Percentiles rank a stretch among this genome's conserved stretches.
Evolutionary conservation across 1,140 invertebrate genomes (phyloP).

Genomic region (Gonioctena quinquepunctata): DNA sequence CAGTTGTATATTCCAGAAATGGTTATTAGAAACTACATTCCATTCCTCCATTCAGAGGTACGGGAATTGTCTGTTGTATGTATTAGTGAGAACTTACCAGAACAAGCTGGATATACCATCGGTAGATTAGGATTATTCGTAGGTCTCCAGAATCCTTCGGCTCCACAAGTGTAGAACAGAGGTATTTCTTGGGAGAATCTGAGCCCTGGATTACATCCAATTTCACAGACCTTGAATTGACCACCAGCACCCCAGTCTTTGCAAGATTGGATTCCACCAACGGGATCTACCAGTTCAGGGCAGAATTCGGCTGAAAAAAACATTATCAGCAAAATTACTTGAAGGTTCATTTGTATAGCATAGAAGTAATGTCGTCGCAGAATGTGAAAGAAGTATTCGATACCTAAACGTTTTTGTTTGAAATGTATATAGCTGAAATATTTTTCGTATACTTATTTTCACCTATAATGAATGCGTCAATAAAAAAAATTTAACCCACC

Average conservation of each 20-base stretch:
- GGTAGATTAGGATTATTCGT: slow-evolving; percentile 77
- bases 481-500: slow-evolving; percentile 65
- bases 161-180: slow-evolving; percentile 94
- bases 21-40: too few species aligned
- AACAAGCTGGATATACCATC: slow-evolving; percentile 88
- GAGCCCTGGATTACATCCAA: slow-evolving; percentile 82
- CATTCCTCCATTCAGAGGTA: too few species aligned
- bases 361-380: too few species aligned
- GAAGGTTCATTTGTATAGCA: too few species aligned
- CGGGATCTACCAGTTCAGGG: slow-evolving; percentile 80
- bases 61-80: not conserved
- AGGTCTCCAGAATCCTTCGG: slow-evolving; percentile 95
- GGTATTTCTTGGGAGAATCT: slow-evolving; percentile 89
- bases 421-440: too few species aligned
- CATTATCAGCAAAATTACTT: not conserved
- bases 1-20: too few species aligned
- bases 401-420: too few species aligned
- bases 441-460: too few species aligned
- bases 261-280: slow-evolving; percentile 87
- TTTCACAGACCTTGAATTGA: slow-evolving; percentile 93
- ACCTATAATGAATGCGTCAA: too few species aligned
- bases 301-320: slow-evolving; percentile 80
- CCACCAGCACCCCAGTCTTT: slow-evolving; percentile 95
- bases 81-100: slow-evolving; percentile 62
- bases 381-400: too few species aligned